These are phyloP conservation scores for Dorcus hopei DNA, from an alignment of 2,888 invertebrate genomes.

Conservation along the genomic window DNA sequence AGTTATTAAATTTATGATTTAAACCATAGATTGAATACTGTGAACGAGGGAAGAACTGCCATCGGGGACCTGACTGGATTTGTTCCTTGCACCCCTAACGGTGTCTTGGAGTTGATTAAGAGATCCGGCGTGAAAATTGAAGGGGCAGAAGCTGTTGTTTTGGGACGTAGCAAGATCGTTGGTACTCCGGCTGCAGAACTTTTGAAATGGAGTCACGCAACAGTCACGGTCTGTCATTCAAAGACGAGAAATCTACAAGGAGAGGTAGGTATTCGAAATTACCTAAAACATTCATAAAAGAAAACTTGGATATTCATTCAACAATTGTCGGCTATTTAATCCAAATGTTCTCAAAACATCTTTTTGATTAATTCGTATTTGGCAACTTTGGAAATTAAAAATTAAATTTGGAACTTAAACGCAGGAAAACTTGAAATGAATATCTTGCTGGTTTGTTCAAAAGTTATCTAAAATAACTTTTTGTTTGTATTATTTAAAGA, in stretches of 20 bases:
- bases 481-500: too few relatives aligned
- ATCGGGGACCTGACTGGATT: constrained; percentile 88
- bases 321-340: too few relatives aligned
- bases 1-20: not conserved
- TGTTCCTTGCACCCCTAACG: constrained; percentile 95
- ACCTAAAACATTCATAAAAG: too few relatives aligned
- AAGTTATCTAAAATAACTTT: too few relatives aligned
- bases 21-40: constrained; percentile 68
- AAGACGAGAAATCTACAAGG: constrained; percentile 79
- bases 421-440: too few relatives aligned
- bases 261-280: constrained; percentile 53
- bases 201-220: constrained; percentile 94
- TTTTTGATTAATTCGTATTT: too few relatives aligned
- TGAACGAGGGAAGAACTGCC: constrained; percentile 90
- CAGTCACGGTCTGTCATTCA: constrained; percentile 96
- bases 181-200: constrained; percentile 94
- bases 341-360: too few relatives aligned
- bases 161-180: constrained; percentile 97
- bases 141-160: constrained; percentile 86
- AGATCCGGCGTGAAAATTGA: constrained; percentile 71
- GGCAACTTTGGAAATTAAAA: too few relatives aligned
- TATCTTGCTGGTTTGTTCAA: too few relatives aligned
- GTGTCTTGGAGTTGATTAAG: constrained; percentile 89
- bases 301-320: too few relatives aligned
- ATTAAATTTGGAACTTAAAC: too few relatives aligned